phyloP scores from a whole-genome alignment of 64 coral and sea anemone genomes.

The Porites lutea region DNA sequence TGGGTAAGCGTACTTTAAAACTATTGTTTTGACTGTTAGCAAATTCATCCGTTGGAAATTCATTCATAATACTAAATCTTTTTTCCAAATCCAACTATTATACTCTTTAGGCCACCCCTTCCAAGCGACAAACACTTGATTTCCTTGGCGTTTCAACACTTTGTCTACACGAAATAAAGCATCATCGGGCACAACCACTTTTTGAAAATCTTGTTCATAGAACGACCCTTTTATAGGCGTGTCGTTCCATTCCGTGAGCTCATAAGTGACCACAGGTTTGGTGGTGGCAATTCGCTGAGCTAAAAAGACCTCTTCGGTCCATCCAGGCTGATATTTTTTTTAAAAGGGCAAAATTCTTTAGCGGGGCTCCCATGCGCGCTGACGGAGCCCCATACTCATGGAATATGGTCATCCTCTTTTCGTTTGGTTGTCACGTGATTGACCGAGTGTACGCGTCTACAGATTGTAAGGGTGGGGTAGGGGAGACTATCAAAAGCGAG shows the following conservation, averaged over 20 bases:
- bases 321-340: constrained; percentile 51
- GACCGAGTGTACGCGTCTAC: too few relatives aligned
- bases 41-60: constrained; percentile 34
- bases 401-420: too few relatives aligned
- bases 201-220: constrained; percentile 71
- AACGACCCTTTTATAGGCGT: constrained; percentile 48
- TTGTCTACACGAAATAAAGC: constrained; percentile 29
- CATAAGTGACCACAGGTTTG: background rate
- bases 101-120: constrained; percentile 57
- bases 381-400: too few relatives aligned
- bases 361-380: too few relatives aligned
- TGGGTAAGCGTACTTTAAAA: constrained; percentile 34
- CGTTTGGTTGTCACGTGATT: too few relatives aligned
- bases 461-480: too few relatives aligned
- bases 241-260: constrained; percentile 51
- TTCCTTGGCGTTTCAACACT: background rate
- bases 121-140: constrained; percentile 39
- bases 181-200: constrained; percentile 1
- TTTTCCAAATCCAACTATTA: constrained; percentile 55
- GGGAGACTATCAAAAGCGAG: too few relatives aligned
- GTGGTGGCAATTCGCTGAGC: background rate
- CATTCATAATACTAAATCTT: background rate
- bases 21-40: background rate
- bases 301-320: constrained; percentile 65
- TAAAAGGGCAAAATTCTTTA: background rate